Conservation (phyloP, 2,113 vertebrate species). For the Sylvietta virens region DNA sequence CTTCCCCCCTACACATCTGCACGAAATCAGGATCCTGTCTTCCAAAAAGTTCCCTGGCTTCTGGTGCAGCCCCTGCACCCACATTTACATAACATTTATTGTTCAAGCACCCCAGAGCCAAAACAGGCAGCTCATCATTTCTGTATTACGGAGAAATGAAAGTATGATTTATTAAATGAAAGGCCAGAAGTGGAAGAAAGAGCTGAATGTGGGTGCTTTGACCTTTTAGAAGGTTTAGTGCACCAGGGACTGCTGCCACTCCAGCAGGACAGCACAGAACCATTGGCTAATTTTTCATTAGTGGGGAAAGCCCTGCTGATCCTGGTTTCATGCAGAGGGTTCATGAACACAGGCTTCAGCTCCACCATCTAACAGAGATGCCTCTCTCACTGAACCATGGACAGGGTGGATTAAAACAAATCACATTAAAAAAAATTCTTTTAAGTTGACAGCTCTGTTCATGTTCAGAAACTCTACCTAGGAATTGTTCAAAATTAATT, state of each 20-base stretch:
- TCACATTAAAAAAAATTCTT: not conserved
- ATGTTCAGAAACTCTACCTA: not conserved
- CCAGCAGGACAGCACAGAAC: not conserved
- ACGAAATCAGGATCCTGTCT: slow-evolving; percentile 47
- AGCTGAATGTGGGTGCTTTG: not conserved
- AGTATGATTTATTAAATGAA: not conserved
- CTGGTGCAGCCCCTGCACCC: not conserved
- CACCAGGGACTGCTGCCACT: not conserved
- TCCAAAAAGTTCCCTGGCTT: not conserved
- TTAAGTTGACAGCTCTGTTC: not conserved
- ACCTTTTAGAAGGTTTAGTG: not conserved
- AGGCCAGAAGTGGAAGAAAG: not conserved
- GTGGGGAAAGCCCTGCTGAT: not conserved
- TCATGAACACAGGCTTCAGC: not conserved
- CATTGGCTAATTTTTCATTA: not conserved
- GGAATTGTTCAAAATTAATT: not conserved
- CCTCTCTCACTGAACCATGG: not conserved
- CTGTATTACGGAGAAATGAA: not conserved
- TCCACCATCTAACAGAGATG: not conserved
- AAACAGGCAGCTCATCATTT: not conserved
- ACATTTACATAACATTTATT: not conserved
- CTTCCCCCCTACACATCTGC: slow-evolving; percentile 40
- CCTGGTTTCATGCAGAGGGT: slow-evolving; percentile 12
- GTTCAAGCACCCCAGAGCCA: not conserved
- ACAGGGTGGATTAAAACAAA: slow-evolving; percentile 41